phyloP scores from a whole-genome alignment of 2,113 vertebrate genomes.

The Aldabrachelys gigantea region DNA sequence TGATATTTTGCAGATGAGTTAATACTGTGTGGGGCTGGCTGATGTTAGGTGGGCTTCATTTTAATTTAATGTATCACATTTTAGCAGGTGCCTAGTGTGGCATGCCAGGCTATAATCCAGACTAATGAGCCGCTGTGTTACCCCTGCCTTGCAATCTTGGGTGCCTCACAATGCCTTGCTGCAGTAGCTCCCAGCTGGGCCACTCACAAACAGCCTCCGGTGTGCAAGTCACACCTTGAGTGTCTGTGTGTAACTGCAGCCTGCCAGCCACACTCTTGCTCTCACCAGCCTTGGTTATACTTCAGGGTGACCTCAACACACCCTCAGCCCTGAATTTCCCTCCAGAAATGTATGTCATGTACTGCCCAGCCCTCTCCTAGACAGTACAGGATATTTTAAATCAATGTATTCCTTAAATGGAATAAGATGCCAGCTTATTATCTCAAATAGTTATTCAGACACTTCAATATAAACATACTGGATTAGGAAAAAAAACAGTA shows the following conservation, averaged over 20 bases:
- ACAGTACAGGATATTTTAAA: not conserved
- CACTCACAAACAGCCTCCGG: not conserved
- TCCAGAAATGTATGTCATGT: not conserved
- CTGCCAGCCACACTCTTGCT: not conserved
- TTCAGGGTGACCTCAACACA: not conserved
- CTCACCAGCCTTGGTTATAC: not conserved
- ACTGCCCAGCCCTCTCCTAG: not conserved
- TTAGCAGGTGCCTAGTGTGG: not conserved
- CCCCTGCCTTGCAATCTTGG: not conserved
- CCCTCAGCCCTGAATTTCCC: not conserved
- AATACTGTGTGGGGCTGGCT: not conserved
- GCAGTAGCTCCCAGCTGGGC: not conserved
- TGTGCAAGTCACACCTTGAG: not conserved
- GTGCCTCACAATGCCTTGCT: not conserved
- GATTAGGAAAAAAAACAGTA: not conserved
- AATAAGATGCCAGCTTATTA: not conserved
- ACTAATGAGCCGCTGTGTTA: not conserved
- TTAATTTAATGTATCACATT: not conserved
- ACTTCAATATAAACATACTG: not conserved
- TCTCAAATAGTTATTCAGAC: not conserved
- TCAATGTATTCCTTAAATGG: not conserved
- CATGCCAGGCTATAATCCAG: not conserved
- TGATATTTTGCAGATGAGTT: fast-evolving
- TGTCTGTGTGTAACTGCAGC: not conserved
- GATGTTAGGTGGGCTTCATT: not conserved